Evolutionary conservation across 92 coral and sea anemone species (phyloP), one percentile per base, ranked within the genome.

Genomic region (Bergia sp.): DNA sequence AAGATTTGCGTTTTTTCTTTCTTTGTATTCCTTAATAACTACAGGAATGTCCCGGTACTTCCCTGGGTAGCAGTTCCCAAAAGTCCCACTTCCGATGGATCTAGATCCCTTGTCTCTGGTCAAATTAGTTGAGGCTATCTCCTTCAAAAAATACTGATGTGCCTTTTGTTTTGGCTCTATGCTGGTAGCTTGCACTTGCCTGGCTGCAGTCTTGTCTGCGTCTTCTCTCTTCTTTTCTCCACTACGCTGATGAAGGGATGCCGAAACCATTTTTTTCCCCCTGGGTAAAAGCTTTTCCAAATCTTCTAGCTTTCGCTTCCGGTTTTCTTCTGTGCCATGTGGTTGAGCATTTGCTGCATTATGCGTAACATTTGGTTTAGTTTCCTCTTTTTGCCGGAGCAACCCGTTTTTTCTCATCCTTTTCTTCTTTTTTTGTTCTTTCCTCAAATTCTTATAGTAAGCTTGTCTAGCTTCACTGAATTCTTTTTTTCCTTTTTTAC

Each of bases 71-170:
- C 92, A 89, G 8, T 74, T 77, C 4, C 94, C 91, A 41, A 69
- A 90, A 55, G 94, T 89, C 23, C 91, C 94, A 49, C 86, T 89
- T 37, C 91, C 89, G 81, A 92, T 79, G 5, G 86, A 67, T 36
- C 78, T 1, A 37, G 47, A 84, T 45, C 90, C 92, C 81, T 21
- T 49, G 11, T 6, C 89, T 39, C 82, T 83, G 55, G 77, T 81
- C 64, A 87, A 69, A 76, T 91, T 91, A 38, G 37, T 85, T 1
- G 66, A 55, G 10, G 72, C 82, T 16, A 39, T 50, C 64, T 81
- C 89, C 58, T 65, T 84, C 36, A 79, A 79, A 43, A 58, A 79
- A 58, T 40, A 79, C 1, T 66, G 82, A 42, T 42, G 45, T 42
- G 2, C 45, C 45, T 42, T 42, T 42, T 2, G 45, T 42, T 42